Percentiles rank a stretch among this genome's conserved stretches.
Conservation (phyloP, 2,113 vertebrate species). For the Actinemys pallida region DNA sequence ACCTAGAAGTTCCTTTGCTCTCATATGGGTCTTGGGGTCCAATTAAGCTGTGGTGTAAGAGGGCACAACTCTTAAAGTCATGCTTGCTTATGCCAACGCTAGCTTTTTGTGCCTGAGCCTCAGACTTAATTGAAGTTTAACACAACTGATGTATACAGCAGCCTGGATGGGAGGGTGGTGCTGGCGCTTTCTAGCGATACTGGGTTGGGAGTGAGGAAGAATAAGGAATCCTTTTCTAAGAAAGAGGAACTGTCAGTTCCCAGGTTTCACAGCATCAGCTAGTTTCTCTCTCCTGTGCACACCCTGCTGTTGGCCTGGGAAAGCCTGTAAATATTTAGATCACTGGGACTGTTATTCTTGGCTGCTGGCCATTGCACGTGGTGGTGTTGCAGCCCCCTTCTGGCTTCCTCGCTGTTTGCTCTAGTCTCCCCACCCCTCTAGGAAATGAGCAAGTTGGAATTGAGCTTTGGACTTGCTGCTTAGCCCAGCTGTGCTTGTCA, state of each 20-base stretch:
- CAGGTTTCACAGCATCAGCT: conserved; percentile 1
- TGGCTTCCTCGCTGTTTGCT: conserved; percentile 22
- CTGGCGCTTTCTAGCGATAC: neutral
- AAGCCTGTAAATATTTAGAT: conserved; percentile 40
- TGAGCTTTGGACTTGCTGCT: accelerated
- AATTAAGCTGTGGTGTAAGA: neutral
- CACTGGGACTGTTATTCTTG: conserved; percentile 52
- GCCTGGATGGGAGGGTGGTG: neutral
- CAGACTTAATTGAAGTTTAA: neutral
- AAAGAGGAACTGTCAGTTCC: neutral
- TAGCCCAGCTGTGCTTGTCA: neutral
- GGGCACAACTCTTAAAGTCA: neutral
- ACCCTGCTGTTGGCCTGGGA: neutral
- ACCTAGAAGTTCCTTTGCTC: neutral
- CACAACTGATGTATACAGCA: neutral
- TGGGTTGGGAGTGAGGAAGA: neutral
- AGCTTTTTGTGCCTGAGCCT: neutral
- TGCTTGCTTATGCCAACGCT: neutral
- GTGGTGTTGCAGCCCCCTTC: neutral
- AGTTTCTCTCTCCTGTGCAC: conserved; percentile 8
- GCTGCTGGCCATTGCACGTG: neutral
- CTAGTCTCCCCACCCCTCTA: accelerated
- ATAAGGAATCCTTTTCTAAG: neutral
- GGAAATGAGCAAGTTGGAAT: accelerated
- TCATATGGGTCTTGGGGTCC: neutral